Conservation (phyloP, 2,113 vertebrate genomes). For the Dromas ardeola region DNA sequence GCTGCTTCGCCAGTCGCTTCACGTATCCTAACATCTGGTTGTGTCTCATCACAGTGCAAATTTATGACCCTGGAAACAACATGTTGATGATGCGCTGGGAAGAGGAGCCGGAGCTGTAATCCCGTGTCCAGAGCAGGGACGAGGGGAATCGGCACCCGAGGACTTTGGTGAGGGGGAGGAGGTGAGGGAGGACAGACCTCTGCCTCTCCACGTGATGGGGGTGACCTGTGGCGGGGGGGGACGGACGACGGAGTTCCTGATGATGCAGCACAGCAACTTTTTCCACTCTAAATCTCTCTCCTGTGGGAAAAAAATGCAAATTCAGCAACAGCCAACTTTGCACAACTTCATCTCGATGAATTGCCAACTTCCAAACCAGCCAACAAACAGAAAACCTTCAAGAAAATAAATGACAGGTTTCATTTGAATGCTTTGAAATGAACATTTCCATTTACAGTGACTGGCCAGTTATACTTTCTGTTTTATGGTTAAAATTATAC, state of each 20-base stretch:
- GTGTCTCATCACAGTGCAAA: slow-evolving; percentile 79
- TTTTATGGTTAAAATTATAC: slow-evolving; percentile 32
- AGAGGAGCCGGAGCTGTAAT: slow-evolving; percentile 49
- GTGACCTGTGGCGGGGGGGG: not conserved
- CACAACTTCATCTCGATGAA: not conserved
- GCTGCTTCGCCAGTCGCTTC: slow-evolving; percentile 67
- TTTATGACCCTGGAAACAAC: slow-evolving; percentile 79
- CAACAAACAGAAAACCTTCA: not conserved
- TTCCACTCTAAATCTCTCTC: not conserved
- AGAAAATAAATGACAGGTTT: slow-evolving; percentile 23
- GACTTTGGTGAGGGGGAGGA: not conserved
- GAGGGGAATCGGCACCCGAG: not conserved
- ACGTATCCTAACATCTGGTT: slow-evolving; percentile 78
- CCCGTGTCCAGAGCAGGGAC: slow-evolving; percentile 30
- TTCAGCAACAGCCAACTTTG: slow-evolving; percentile 35
- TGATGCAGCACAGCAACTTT: not conserved
- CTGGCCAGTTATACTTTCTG: not conserved
- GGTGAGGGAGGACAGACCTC: not conserved
- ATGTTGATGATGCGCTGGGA: slow-evolving; percentile 66
- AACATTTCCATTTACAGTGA: not conserved
- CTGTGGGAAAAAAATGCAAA: not conserved
- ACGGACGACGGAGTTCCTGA: not conserved
- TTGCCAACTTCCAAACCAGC: slow-evolving; percentile 10
- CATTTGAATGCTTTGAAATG: not conserved
- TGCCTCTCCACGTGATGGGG: not conserved